Percentiles rank a stretch among this genome's conserved stretches.
Evolutionary conservation across 1,140 invertebrate genomes (phyloP).

Genomic region (Nasonia giraulti): DNA sequence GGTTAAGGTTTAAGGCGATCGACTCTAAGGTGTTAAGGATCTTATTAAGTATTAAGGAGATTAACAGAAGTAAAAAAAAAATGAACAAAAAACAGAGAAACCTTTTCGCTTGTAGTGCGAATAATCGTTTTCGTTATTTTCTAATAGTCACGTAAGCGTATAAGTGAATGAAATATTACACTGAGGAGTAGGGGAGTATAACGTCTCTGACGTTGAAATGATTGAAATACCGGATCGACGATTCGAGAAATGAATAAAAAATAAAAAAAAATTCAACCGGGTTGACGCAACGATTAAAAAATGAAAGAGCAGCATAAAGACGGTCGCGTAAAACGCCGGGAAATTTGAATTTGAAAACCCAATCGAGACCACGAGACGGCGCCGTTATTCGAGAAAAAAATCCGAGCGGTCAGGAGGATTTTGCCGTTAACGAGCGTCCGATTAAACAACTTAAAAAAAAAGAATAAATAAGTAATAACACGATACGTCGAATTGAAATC

Average conservation of each 20-base stretch:
- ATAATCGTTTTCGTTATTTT: slow-evolving; percentile 56
- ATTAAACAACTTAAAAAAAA: not conserved
- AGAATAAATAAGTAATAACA: not conserved
- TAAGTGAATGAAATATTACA: not conserved
- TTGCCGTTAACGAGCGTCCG: not conserved
- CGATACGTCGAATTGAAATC: slow-evolving; percentile 19
- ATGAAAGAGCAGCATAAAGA: not conserved
- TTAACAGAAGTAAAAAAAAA: not conserved
- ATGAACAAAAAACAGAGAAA: slow-evolving; percentile 53
- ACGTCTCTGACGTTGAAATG: not conserved
- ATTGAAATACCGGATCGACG: no score
- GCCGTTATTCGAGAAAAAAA: not conserved
- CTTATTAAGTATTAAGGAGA: slow-evolving; percentile 51
- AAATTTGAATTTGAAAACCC: not conserved
- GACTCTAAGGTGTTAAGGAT: slow-evolving; percentile 46
- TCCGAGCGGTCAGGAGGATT: slow-evolving; percentile 15
- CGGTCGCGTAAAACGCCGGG: not conserved
- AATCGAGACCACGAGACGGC: slow-evolving; percentile 1
- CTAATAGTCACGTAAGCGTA: slow-evolving; percentile 35
- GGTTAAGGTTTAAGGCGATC: slow-evolving; percentile 43
- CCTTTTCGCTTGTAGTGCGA: slow-evolving; percentile 61
- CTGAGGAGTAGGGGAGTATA: not conserved
- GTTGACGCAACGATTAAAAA: not conserved
- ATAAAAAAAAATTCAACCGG: not conserved
- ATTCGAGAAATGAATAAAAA: not conserved